Base-by-base conservation (phyloP, 2,113 vertebrate species). In the Pomatostomus ruficeps region DNA sequence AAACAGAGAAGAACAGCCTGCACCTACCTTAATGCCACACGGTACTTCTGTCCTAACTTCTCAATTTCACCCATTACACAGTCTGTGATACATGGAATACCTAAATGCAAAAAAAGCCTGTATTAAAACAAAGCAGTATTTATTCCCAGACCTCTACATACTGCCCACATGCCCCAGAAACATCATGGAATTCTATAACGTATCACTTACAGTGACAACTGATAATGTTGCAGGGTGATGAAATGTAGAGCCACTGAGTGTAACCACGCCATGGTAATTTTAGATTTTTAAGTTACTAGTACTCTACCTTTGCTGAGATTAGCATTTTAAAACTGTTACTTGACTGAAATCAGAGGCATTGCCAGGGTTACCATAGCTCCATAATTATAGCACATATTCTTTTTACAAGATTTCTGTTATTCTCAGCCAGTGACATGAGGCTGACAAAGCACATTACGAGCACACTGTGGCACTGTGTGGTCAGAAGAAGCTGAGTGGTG, bases 31-130 rank as follows among this genome's bases (percentile, higher is more conserved):
- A 99, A 97, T 1, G 99, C 99, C 21, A 99, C 99, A 97, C 99
- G 98, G 93, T 98, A 99, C 81, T 99, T 99, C 98, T 99, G 99
- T 54, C 99, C 99, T 85, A 99, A 93, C 95, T 99, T 99, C 96
- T 99, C 99, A 19, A 99, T 99, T 98, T 99, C 99, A 93, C 99
- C 99, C 99, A 99, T 99, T 38, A 99, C 99, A 77, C 99, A 99
- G 96, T 99, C 99, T 72, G 99, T 99, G 96, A 99, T 99, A 83
- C 99, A 99, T 10, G 99, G 99, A 93, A 99, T 98, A 97, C 99
- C 99, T 99, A 93, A 20, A 91, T 63, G 70, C 14, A 87, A 78
- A 96, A 51, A 42, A 35, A 49, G 3, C 3, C 17, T 6, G 0
- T 13, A 66, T 85, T 54, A 68, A 72, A 86, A 54, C 42, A 43